Evolutionary conservation across 35 echinoderm and acorn worm genomes (phyloP), one percentile per base, ranked within the genome.

Genomic region (Strongylocentrotus purpuratus): DNA sequence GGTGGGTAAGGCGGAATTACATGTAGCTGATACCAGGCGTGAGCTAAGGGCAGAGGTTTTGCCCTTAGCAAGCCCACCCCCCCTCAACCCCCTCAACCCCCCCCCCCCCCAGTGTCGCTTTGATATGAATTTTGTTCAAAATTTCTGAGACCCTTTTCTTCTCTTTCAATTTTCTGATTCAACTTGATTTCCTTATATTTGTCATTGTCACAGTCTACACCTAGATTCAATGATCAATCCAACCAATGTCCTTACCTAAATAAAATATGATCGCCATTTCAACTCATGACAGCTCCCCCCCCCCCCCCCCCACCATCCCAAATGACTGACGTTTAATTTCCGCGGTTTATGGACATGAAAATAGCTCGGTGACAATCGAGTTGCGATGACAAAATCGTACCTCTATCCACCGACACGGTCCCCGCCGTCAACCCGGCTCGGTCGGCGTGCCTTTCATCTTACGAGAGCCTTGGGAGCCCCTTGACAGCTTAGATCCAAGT

Each of bases 291-390:
- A 70, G 17, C 61, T 70, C 61, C n/a, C n/a, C n/a, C n/a, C n/a
- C n/a, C n/a, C n/a, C n/a, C n/a, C n/a, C n/a, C n/a, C n/a, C n/a
- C n/a, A n/a, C n/a, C 61, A 0, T 22, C 61, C 61, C 17, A 28
- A 70, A 70, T 70, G 61, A 70, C 18, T 70, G 61, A 70, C 61
- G 61, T 70, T 70, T 70, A 70, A 70, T 70, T 70, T 70, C 61
- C 61, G 61, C 61, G 61, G 61, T 70, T 70, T 70, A 70, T 70
- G 61, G 61, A 70, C 61, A 70, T 70, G 61, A 70, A 70, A 70
- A 70, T 70, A 70, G 25, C 61, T 70, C 61, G 61, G 61, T 70
- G 61, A 70, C 61, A 70, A 70, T 18, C 61, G 61, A 70, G 20
- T 70, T 18, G 22, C 61, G 61, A 70, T 70, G 61, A 70, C 61